Percentiles rank a stretch among this genome's conserved stretches.
These are phyloP conservation scores for Ploceus nigricollis DNA, from an alignment of 2,113 vertebrate genomes.

Conservation along the genomic window DNA sequence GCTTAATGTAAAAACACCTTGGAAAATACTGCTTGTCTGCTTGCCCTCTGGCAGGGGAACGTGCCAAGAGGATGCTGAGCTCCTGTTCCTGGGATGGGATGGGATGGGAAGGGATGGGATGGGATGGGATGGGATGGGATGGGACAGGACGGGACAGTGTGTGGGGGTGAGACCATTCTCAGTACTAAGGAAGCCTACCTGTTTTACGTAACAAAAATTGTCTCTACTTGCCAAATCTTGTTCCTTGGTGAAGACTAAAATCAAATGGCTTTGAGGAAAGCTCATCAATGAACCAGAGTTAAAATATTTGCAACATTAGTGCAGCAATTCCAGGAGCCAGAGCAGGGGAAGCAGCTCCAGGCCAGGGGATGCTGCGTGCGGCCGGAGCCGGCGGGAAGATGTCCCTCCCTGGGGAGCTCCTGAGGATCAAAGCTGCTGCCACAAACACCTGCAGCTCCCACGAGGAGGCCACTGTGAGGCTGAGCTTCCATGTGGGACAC, in stretches of 20 bases:
- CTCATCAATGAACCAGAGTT: not conserved
- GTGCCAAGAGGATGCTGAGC: not conserved
- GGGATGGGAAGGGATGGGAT: not conserved
- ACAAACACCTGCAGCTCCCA: conserved; percentile 18
- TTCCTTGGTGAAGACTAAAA: not conserved
- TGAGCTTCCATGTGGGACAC: not conserved
- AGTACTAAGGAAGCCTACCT: not conserved
- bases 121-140: not conserved
- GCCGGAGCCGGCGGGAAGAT: rapidly evolving
- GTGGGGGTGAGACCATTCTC: not conserved
- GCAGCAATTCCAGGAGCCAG: not conserved
- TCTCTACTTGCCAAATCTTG: not conserved
- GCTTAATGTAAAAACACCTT: not conserved
- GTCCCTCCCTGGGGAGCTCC: not conserved
- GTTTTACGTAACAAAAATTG: not conserved
- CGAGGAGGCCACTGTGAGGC: rapidly evolving
- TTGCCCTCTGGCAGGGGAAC: not conserved
- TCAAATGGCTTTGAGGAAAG: not conserved
- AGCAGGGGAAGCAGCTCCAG: not conserved
- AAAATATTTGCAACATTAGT: not conserved
- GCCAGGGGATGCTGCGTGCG: rapidly evolving
- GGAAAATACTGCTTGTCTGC: not conserved
- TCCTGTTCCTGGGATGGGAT: not conserved
- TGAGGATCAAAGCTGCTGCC: not conserved
- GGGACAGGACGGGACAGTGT: not conserved